Evolutionary conservation across 2,888 invertebrate species (phyloP), one percentile per base, ranked within the genome.

Genomic region (Electrophaes corylata): DNA sequence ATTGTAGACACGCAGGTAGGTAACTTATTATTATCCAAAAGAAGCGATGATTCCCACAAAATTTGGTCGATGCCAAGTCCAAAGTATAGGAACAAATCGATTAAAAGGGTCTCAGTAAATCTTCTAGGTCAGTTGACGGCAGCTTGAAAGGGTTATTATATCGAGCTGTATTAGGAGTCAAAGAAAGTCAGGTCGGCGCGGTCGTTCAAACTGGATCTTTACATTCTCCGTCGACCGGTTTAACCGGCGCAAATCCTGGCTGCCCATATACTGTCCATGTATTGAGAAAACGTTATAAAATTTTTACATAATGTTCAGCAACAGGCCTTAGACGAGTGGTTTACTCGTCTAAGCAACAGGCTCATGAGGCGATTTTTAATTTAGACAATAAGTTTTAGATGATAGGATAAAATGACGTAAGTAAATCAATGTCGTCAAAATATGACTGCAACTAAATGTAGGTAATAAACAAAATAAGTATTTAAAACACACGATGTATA

Each of bases 201-300:
- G 69, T 79, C 79, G 78, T 70, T 72, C 72, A 77, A 84, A 90
- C 89, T 84, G 88, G 88, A 86, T 88, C 81, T 79, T 70, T 64
- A 81, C 83, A 80, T 81, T 83, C 86, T 80, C 78, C 70, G 69
- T 58, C 75, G 83, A 90, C 90, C 89, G 90, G 90, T 91, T 88
- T 84, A 82, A 83, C 88, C 83, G 81, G 78, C 79, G 87, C 86
- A 79, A 86, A 88, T 89, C 90, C 89, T 85, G 88, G 78, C 80
- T 72, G 67, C 68, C 71, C 71, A 73, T 75, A 73, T 71, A 73
- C 70, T 62, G 60, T 50, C 64, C 67, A 69, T 66, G 66, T 66
- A 65, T 59, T 45, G 39, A 60, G 62, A 65, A 61, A 57, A 61
- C 50, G 45, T 59, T 59, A 62, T 62, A 58, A 49, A 62, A 56